phyloP scores from a whole-genome alignment of 2,113 vertebrate genomes.

The Cyphomyrus plagiostoma region DNA sequence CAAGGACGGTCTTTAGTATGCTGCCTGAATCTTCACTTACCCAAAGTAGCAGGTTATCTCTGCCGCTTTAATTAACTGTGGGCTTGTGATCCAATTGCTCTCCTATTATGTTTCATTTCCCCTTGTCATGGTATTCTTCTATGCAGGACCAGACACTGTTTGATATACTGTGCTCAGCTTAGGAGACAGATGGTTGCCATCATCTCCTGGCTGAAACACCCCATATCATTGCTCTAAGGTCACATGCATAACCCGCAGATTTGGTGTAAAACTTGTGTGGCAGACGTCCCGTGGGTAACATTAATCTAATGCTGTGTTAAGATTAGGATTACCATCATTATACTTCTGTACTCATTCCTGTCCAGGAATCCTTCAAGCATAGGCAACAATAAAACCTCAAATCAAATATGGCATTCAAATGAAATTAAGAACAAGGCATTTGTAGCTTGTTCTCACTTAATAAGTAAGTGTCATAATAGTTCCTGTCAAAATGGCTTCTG shows the following conservation, averaged over 20 bases:
- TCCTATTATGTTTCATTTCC: constrained; percentile 4
- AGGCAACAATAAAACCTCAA: neutral
- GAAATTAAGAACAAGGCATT: neutral
- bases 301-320: neutral
- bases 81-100: constrained; percentile 7
- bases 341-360: neutral
- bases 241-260: neutral
- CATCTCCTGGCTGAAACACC: neutral
- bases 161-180: constrained; percentile 9
- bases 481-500: constrained; percentile 16
- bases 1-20: neutral
- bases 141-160: neutral
- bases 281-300: neutral
- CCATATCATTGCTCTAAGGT: constrained; percentile 1
- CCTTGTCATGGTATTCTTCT: neutral
- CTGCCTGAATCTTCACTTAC: neutral
- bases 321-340: neutral
- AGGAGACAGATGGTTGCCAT: constrained; percentile 3
- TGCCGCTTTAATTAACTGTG: constrained; percentile 11
- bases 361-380: neutral
- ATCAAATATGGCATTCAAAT: neutral
- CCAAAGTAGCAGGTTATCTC: constrained; percentile 8
- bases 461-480: neutral
- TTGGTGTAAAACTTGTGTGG: neutral
- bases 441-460: constrained; percentile 2